A percentile compares a stretch with the other conserved stretches of the same genome.
Conservation (phyloP, 2,797 vertebrate species). For the Epinephelus malabaricus region DNA sequence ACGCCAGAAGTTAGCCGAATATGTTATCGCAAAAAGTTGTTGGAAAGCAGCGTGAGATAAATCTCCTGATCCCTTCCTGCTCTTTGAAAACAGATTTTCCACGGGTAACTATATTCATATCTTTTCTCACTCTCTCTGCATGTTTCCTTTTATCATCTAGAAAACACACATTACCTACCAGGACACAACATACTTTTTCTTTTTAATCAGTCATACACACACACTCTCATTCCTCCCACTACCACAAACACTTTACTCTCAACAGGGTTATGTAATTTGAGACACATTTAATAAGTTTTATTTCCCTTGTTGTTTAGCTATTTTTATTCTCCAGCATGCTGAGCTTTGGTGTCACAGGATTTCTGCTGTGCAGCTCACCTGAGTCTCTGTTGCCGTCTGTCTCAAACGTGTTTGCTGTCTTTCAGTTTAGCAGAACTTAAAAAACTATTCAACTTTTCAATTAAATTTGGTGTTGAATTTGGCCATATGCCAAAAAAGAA, state of each 20-base stretch:
- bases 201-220: neutral
- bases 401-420: neutral
- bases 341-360: neutral
- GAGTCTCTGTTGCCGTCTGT: neutral
- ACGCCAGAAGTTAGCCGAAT: conserved; percentile 11
- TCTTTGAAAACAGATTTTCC: neutral
- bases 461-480: neutral
- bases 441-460: neutral
- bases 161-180: conserved; percentile 11
- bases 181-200: neutral
- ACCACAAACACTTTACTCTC: neutral
- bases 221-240: neutral
- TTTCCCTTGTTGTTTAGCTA: neutral
- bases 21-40: conserved; percentile 12
- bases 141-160: conserved; percentile 9
- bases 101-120: neutral
- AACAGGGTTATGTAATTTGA: neutral
- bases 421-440: neutral
- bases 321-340: conserved; percentile 1
- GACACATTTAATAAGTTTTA: neutral
- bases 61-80: conserved; percentile 5
- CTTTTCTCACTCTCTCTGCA: neutral
- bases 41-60: conserved; percentile 10
- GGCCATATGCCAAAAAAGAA: neutral
- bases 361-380: neutral